Evolutionary conservation across 2,113 vertebrate genomes (phyloP), one percentile per base, ranked within the genome.

Genomic region (Nettapus auritus): DNA sequence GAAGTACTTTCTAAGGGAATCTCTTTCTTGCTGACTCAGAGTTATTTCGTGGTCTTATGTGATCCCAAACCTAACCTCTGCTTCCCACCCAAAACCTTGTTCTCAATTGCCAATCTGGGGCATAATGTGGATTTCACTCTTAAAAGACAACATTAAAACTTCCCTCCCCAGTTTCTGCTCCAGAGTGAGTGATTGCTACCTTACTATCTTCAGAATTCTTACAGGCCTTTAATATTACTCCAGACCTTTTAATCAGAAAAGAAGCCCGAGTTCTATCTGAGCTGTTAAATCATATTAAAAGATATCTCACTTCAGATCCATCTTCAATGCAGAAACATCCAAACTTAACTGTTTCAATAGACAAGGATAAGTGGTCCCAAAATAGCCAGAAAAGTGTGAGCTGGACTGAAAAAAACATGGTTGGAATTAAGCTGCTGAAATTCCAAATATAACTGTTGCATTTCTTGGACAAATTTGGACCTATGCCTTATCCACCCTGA

Each of bases 381-480:
- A 86, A 5, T 10, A 86, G 20, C 10, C 36, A 86, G 56, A 78
- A 55, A 90, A 94, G 13, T 48, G 76, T 38, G 36, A 90, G 33
- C 62, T 90, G 34, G 67, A 11, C 53, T 71, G n/a, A 48, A 89
- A 71, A 85, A 82, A 86, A 60, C 56, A 90, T 8, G 63, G 21
- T 31, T 59, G 36, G 44, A 87, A 85, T 90, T 82, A 62, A 73
- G 44, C 26, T 80, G 36, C 46, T 9, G 67, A 93, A 94, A 80
- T 86, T 95, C 33, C 63, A 96, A 84, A 70, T 6, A 21, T 16
- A 90, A 80, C 46, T 80, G 19, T 44, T 93, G 8, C 46, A 76
- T 52, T 50, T 92, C 78, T 74, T 91, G 63, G 44, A 91, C 46
- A 50, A 83, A 86, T 88, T 62, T 95, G 85, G 89, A 94, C 50